Evolutionary conservation across 2,888 invertebrate species (phyloP), one percentile per base, ranked within the genome.

Genomic region (Rhaphigaster nebulosa): DNA sequence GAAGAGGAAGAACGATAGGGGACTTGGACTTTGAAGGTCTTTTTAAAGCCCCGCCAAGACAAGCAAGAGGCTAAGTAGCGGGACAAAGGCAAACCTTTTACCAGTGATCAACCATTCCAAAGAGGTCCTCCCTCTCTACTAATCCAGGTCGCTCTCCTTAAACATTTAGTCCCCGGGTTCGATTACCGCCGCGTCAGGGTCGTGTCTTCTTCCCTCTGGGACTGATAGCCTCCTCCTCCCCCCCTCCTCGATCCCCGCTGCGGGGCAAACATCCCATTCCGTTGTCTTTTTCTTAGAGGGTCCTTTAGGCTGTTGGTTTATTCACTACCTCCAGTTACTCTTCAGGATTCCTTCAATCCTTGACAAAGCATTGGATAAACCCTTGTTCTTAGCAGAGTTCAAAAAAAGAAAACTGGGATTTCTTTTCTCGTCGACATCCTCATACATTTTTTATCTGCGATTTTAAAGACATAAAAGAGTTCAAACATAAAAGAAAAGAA

Each of bases 91-190:
- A 15, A n/a, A 87, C 54, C 87, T 87, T 56, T 87, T 54, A 87
- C 38, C 87, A 29, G 54, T 87, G 87, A 87, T 87, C 87, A 87
- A 56, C 56, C 87, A 87, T 87, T 87, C 87, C 52, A 50, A 50
- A 87, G 45, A n/a, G 34, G 26, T 38, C 87, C 23, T 4, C 20
- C 45, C 87, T 50, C 3, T 13, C 41, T 15, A 52, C 87, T 87
- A 41, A 34, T 80, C 60, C 60, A 60, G 60, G 60, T 60, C 60
- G 60, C 54, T 41, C 41, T 87, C 87, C 56, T 87, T 87, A 87
- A 87, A 87, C 87, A 87, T 87, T 87, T 87, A 87, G 70, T 38
- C 52, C 52, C n/a, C 45, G 50, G 50, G 87, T 87, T 87, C 87
- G 87, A 45, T 45, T 45, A 45, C 87, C 50, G 87, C 87, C 87